Evolutionary conservation across 2,113 vertebrate genomes (phyloP).

Genomic region (Todiramphus chloris): DNA sequence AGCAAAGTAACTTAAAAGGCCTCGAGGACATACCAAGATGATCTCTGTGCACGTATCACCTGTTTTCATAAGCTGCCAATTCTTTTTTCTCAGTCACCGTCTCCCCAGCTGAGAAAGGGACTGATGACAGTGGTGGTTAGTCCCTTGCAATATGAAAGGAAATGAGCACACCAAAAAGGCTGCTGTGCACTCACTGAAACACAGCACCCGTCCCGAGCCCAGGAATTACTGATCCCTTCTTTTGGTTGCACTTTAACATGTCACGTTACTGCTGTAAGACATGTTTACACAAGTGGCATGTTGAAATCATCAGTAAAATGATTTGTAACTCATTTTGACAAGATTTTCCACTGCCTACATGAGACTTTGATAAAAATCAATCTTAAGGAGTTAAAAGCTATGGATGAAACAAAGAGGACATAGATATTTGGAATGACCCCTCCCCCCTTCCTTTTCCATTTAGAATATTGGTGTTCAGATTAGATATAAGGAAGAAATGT

Average conservation of each 20-base stretch:
- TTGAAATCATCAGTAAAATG: background rate
- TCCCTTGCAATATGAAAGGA: background rate
- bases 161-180: background rate
- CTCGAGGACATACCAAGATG: background rate
- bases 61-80: background rate
- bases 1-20: constrained; percentile 12
- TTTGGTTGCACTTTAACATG: background rate
- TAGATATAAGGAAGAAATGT: background rate
- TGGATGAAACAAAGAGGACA: background rate
- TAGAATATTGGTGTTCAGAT: background rate
- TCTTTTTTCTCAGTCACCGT: background rate
- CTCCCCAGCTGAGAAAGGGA: background rate
- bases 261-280: background rate
- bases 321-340: background rate
- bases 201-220: background rate
- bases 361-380: background rate
- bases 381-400: background rate
- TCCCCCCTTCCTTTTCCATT: background rate
- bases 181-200: background rate
- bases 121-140: background rate
- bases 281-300: background rate
- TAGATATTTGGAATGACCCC: background rate
- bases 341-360: background rate
- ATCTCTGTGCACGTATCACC: background rate
- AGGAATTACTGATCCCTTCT: background rate